Evolutionary conservation across 1,140 invertebrate genomes (phyloP).

Genomic region (Oscheius sp.): DNA sequence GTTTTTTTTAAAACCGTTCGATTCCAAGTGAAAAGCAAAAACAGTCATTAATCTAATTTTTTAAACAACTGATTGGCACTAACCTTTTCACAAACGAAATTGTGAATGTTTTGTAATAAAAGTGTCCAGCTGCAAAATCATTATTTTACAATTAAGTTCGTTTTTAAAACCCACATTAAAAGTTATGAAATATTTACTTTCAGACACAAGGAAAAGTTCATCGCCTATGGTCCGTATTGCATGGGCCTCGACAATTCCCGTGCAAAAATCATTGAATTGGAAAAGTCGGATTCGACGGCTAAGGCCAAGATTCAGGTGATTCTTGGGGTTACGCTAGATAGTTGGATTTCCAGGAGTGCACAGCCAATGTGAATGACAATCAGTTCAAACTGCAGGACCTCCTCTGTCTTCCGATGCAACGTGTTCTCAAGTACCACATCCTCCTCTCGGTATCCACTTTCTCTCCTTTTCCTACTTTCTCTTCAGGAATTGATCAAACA

Average conservation of each 20-base stretch:
- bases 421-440: conserved; percentile 93
- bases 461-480: background rate
- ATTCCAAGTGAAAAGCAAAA: no score
- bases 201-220: conserved; percentile 73
- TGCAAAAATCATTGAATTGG: conserved; percentile 73
- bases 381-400: conserved; percentile 90
- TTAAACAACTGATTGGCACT: no score
- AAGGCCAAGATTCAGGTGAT: conserved; percentile 8
- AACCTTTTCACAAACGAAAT: no score
- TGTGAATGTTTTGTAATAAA: no score
- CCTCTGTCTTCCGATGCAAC: conserved; percentile 92
- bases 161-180: background rate
- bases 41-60: no score
- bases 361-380: conserved; percentile 86
- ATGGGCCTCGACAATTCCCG: conserved; percentile 82
- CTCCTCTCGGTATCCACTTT: conserved; percentile 65
- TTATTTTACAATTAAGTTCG: no score
- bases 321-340: background rate
- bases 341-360: conserved; percentile 72
- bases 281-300: conserved; percentile 62
- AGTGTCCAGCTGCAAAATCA: no score
- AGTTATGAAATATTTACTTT: background rate
- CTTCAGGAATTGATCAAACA: conserved; percentile 86
- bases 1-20: no score
- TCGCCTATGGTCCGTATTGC: conserved; percentile 92